phyloP scores from a whole-genome alignment of 1,140 invertebrate genomes.

The Zaprionus ghesquierei region DNA sequence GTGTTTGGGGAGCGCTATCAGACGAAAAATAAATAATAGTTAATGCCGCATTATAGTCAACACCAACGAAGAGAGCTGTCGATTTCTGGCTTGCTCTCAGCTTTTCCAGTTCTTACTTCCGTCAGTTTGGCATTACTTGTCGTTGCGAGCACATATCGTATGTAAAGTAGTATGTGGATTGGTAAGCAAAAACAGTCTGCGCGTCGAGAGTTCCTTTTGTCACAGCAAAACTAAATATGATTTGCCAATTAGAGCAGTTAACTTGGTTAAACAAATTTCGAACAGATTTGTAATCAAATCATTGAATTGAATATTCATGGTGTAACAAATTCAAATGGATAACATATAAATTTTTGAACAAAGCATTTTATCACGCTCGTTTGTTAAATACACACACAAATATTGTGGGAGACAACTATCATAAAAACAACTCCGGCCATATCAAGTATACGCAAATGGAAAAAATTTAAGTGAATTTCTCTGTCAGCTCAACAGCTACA shows the following conservation, averaged over 20 bases:
- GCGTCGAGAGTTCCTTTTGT: not conserved
- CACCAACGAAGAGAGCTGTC: conserved; percentile 59
- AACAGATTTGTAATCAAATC: not conserved
- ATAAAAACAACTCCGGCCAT: not conserved
- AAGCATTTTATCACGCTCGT: not conserved
- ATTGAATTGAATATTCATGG: not conserved
- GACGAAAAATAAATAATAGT: conserved; percentile 70
- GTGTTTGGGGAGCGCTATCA: conserved; percentile 57
- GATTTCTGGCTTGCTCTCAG: conserved; percentile 26
- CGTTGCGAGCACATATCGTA: conserved; percentile 19
- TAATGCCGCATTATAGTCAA: conserved; percentile 76
- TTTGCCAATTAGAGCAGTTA: no score
- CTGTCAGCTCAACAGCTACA: not conserved
- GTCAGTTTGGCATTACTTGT: conserved; percentile 26
- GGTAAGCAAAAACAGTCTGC: not conserved
- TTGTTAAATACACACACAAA: not conserved
- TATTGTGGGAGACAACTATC: not conserved
- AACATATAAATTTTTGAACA: not conserved
- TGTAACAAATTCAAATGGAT: not conserved
- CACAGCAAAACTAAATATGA: no score
- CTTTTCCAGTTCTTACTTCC: conserved; percentile 10
- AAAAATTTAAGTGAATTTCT: not conserved
- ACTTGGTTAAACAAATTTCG: no score
- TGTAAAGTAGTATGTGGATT: not conserved
- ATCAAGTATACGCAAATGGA: not conserved